Evolutionary conservation across 1,140 invertebrate genomes (phyloP), one percentile per base, ranked within the genome.

Genomic region (Lethocerus indicus): DNA sequence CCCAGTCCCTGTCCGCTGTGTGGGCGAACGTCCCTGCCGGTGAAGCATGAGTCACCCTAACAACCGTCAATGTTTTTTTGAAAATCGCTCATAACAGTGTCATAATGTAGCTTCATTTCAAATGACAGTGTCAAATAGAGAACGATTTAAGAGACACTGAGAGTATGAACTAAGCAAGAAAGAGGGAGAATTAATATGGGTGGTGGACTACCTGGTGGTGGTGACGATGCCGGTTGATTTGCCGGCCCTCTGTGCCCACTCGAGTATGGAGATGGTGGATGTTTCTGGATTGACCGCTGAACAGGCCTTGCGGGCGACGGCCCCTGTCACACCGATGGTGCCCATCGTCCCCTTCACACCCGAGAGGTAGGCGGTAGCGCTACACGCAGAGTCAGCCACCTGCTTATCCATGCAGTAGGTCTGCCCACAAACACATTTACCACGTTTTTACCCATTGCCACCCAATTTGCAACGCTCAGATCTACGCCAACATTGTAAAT

Each of bases 41-140:
- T 0, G 90, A 93, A 0, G 90, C 91, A 63, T 95, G 88, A 0
- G 89, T 94, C 0, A 95, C 78, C 47, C 87, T 72, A 27, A 87
- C 88, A 0, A 83, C 94, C 1, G 90, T 93, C 2, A 94, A 2
- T 1, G 23, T 39, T 39, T 21, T 21, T 39, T 16, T 21, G 23
- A 39, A 21, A 39, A 39, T 9, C 18, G 23, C 23, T 6, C n/a
- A 39, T 7, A 39, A 7, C 16, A 39, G 6, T 1, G 23, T n/a
- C 1, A 37, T 39, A 39, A 39, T 39, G 36, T 36, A 36, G 2
- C 5, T 21, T 6, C 23, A 14, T 2, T 3, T 6, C 23, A 21
- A n/a, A 39, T 20, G 5, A 20, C 13, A 9, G 23, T 39, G 36
- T 1, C 7, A n/a, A 39, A 21, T 6, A 39, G 23, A 21, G 23